phyloP scores from a whole-genome alignment of 2,797 vertebrate species.

The Ataeniobius toweri region DNA sequence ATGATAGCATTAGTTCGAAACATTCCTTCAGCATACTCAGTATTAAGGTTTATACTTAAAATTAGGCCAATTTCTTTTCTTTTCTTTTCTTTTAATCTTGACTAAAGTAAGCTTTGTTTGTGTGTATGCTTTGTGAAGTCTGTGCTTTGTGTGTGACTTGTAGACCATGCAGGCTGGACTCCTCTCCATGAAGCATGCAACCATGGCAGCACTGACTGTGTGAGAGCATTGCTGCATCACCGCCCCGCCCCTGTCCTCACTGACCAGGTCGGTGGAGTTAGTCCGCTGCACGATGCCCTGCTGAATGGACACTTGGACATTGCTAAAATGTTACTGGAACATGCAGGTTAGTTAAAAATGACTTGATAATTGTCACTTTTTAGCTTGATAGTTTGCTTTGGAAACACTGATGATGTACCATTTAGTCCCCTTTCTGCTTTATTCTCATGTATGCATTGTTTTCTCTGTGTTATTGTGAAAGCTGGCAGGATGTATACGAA shows the following conservation, averaged over 20 bases:
- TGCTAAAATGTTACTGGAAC: slow-evolving; percentile 89
- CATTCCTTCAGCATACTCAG: background rate
- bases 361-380: background rate
- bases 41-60: background rate
- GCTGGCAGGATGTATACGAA: background rate
- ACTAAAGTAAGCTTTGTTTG: background rate
- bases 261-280: slow-evolving; percentile 90
- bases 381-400: too few relatives aligned
- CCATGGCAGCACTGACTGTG: slow-evolving; percentile 92
- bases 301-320: slow-evolving; percentile 88
- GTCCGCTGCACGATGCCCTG: slow-evolving; percentile 92
- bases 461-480: background rate
- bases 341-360: slow-evolving; percentile 68
- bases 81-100: background rate
- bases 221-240: slow-evolving; percentile 88
- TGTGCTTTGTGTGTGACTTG: slow-evolving; percentile 51
- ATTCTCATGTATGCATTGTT: background rate
- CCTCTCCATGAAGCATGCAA: slow-evolving; percentile 98
- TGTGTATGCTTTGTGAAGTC: slow-evolving; percentile 1
- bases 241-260: slow-evolving; percentile 87
- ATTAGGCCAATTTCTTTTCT: background rate
- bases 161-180: slow-evolving; percentile 96
- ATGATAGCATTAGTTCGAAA: background rate
- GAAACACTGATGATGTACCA: background rate
- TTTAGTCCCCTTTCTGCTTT: background rate